Evolutionary conservation across 2,797 vertebrate genomes (phyloP), one percentile per base, ranked within the genome.

Genomic region (Arrhamphus sclerolepis): DNA sequence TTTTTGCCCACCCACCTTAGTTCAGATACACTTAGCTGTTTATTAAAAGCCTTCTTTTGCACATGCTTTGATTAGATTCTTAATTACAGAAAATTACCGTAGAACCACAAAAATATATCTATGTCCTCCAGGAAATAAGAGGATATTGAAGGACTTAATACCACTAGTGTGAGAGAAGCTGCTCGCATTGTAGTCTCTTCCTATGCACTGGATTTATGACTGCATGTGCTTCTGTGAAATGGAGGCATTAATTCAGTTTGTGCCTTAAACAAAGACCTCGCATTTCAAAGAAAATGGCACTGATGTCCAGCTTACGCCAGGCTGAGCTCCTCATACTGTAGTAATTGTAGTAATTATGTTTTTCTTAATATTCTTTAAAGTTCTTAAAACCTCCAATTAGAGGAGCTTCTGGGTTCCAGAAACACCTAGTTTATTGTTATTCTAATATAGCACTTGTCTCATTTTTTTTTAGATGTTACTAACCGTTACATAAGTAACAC

Each of bases 21-120:
- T n/a, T n/a, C n/a, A n/a, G n/a, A n/a, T n/a, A n/a, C n/a, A n/a
- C 64, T 89, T 73, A 70, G 80, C 81, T 81, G 74, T 87, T 72
- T 83, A 88, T 88, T 94, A 88, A 87, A 89, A 88, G 66, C 81
- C 40, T 46, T 74, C 77, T 90, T 87, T 82, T 84, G 69, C 59
- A 85, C 88, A 85, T 85, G 78, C 52, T 70, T 84, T 92, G 88
- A 89, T 92, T 91, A 88, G 81, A 88, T 92, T 92, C 79, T 88
- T 92, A 90, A 93, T 87, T 88, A 88, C 69, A 77, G 53, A 77
- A 87, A 87, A 88, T 87, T 75, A 82, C 66, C 84, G 81, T 70
- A 58, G 73, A 64, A 76, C 65, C 78, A 81, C 74, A 80, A 75
- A 78, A 83, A 77, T 70, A 63, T 62, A 73, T 68, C 46, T 56